A percentile compares a stretch with the other conserved stretches of the same genome.
Conservation (phyloP, 30 jellyfish, hydroid and myxozoan genomes). For the Aurelia aurita complex sp. Pacific region DNA sequence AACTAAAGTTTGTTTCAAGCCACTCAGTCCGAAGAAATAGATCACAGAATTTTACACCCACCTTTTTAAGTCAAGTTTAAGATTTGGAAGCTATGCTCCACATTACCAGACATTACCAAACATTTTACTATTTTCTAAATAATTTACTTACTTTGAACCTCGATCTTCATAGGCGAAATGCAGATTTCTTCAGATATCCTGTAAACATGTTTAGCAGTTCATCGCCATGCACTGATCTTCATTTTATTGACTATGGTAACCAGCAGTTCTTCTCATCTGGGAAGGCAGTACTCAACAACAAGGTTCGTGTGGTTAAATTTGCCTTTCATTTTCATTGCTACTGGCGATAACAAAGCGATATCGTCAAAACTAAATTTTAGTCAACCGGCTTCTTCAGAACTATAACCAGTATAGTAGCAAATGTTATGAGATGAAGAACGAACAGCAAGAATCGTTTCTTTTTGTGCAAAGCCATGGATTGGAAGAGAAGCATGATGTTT, state of each 20-base stretch:
- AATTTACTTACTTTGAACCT: neutral
- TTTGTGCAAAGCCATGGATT: no score
- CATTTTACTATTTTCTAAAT: neutral
- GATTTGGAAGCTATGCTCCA: no score
- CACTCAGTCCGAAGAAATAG: no score
- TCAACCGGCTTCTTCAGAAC: no score
- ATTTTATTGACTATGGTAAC: conserved; percentile 74
- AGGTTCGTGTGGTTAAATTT: conserved; percentile 43
- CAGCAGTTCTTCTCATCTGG: conserved; percentile 76
- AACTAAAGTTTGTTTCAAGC: no score
- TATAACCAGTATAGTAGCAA: no score
- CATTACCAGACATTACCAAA: no score
- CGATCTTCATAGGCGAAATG: conserved; percentile 37
- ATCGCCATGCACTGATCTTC: conserved; percentile 78
- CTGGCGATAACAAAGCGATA: neutral
- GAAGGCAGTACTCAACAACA: conserved; percentile 66
- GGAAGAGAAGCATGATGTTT: neutral
- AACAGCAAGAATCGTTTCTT: no score
- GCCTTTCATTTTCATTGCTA: neutral
- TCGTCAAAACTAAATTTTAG: no score
- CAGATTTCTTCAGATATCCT: conserved; percentile 83
- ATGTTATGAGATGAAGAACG: no score
- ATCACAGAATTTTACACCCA: no score
- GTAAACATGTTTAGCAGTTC: conserved; percentile 64
- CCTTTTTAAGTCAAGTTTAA: no score